A percentile compares a stretch with the other conserved stretches of the same genome.
phyloP scores from a whole-genome alignment of 2,113 vertebrate genomes.

The Pachyramphus minor region DNA sequence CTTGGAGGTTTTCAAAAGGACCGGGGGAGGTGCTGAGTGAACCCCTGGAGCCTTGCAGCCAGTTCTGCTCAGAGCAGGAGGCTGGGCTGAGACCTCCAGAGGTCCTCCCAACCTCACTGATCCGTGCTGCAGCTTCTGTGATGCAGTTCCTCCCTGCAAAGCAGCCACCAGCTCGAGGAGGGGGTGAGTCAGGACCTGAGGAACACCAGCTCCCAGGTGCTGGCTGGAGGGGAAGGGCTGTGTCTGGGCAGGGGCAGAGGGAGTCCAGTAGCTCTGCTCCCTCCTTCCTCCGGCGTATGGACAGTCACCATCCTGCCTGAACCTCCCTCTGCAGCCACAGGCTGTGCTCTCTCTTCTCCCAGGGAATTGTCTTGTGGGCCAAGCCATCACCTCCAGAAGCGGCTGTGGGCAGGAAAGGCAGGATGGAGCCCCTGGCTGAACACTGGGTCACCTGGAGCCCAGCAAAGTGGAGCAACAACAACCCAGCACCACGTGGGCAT shows the following conservation, averaged over 20 bases:
- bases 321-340: background rate
- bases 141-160: background rate
- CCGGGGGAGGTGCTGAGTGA: background rate
- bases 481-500: background rate
- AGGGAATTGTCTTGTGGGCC: rapidly evolving
- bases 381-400: background rate
- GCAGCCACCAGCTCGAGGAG: background rate
- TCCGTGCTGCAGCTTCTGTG: background rate
- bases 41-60: background rate
- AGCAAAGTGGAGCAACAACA: background rate
- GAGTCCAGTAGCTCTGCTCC: background rate
- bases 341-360: background rate
- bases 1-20: background rate
- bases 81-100: slow-evolving; percentile 1
- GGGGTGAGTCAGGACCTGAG: background rate
- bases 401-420: background rate
- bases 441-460: background rate
- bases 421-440: rapidly evolving
- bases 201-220: background rate
- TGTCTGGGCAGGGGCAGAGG: background rate
- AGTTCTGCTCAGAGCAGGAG: background rate
- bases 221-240: background rate
- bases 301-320: background rate
- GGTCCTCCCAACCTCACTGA: background rate
- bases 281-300: background rate